These are phyloP conservation scores for Bufo gargarizans DNA, from an alignment of 2,113 vertebrate genomes.

Conservation along the genomic window DNA sequence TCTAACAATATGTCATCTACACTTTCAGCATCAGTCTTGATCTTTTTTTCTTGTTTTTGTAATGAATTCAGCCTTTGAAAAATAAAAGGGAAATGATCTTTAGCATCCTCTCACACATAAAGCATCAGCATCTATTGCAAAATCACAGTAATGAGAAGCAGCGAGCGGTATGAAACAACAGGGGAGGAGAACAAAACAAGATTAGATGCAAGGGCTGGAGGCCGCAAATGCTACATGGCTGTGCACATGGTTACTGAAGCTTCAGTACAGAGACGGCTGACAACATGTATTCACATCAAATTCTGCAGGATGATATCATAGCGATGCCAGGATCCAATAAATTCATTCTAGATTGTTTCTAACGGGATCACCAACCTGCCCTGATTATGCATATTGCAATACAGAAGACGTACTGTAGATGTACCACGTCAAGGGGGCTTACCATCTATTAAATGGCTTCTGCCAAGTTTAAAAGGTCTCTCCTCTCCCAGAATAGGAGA, in stretches of 20 bases:
- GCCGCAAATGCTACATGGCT: constrained; percentile 40
- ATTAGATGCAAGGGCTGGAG: constrained; percentile 44
- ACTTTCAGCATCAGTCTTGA: background rate
- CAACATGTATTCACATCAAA: constrained; percentile 38
- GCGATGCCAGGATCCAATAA: background rate
- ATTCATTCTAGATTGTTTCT: background rate
- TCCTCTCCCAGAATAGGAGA: too few relatives aligned
- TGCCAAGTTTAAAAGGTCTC: too few relatives aligned
- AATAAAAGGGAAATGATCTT: background rate
- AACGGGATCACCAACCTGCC: background rate
- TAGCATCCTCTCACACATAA: constrained; percentile 17
- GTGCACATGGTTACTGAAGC: constrained; percentile 35
- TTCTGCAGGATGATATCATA: constrained; percentile 17
- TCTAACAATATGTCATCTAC: background rate
- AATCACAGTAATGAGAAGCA: constrained; percentile 39
- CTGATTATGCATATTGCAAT: background rate
- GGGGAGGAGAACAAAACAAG: constrained; percentile 21
- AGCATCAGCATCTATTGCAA: constrained; percentile 17
- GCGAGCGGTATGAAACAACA: constrained; percentile 26
- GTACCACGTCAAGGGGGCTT: too few relatives aligned
- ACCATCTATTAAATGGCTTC: too few relatives aligned
- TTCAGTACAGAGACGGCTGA: constrained; percentile 4
- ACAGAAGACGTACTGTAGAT: background rate
- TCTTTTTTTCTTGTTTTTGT: background rate
- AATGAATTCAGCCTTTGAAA: background rate